phyloP scores from a whole-genome alignment of 2,113 vertebrate species.

The Nycticryphes semicollaris region DNA sequence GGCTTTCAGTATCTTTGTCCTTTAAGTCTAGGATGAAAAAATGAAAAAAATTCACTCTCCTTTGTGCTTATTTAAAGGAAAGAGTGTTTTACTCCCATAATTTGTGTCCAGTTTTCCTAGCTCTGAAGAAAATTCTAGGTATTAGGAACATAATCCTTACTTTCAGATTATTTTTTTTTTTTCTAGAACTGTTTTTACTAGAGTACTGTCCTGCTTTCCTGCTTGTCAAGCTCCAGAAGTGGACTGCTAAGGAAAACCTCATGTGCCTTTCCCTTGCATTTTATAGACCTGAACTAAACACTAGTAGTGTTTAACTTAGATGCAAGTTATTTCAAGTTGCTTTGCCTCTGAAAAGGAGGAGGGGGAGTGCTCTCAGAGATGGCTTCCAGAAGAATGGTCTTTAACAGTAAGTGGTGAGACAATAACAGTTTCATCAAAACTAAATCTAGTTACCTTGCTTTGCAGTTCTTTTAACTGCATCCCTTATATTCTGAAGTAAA shows the following conservation, averaged over 20 bases:
- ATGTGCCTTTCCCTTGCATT: not conserved
- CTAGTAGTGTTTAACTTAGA: not conserved
- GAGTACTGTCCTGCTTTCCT: not conserved
- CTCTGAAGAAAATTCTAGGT: not conserved
- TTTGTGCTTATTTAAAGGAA: not conserved
- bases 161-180: not conserved
- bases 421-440: constrained; percentile 11
- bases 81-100: not conserved
- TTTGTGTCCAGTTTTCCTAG: not conserved
- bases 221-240: not conserved
- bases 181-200: not conserved
- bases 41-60: not conserved
- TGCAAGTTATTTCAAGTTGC: not conserved
- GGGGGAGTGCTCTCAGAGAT: not conserved
- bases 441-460: not conserved
- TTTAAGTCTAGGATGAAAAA: not conserved
- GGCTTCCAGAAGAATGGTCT: not conserved
- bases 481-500: not conserved
- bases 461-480: not conserved
- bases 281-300: not conserved
- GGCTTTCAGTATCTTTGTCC: not conserved
- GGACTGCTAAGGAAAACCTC: not conserved
- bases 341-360: not conserved
- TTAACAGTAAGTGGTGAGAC: not conserved
- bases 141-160: not conserved